These are phyloP conservation scores for Clinocottus analis DNA, from an alignment of 2,113 vertebrate species.

Conservation along the genomic window DNA sequence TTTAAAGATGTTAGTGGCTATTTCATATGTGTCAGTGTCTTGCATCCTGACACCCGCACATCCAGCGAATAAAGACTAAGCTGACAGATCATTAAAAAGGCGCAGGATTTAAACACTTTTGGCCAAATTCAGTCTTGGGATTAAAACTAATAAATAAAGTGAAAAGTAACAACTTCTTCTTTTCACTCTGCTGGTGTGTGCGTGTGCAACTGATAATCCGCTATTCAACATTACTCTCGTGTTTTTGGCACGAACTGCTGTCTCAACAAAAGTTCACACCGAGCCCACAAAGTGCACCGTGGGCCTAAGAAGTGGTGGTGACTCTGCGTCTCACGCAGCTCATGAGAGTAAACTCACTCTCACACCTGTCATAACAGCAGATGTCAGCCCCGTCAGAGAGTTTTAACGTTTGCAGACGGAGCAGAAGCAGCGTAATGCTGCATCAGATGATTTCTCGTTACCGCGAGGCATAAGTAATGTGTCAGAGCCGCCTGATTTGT, in stretches of 20 bases:
- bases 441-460: constrained; percentile 21
- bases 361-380: constrained; percentile 66
- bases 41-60: constrained; percentile 34
- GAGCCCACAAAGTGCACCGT: constrained; percentile 50
- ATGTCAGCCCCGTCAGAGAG: constrained; percentile 23
- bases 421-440: not conserved
- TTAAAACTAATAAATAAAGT: constrained; percentile 64
- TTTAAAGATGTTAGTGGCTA: constrained; percentile 26
- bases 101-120: constrained; percentile 64
- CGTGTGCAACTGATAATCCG: constrained; percentile 52
- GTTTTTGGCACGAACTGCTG: constrained; percentile 53
- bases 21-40: constrained; percentile 23
- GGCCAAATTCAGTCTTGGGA: constrained; percentile 55
- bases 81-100: constrained; percentile 70
- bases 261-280: constrained; percentile 64
- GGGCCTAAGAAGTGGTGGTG: constrained; percentile 10
- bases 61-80: constrained; percentile 61
- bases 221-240: constrained; percentile 40
- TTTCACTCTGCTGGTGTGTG: constrained; percentile 7
- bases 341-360: constrained; percentile 50
- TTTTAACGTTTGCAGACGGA: not conserved
- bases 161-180: not conserved
- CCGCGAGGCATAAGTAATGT: not conserved
- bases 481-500: not conserved
- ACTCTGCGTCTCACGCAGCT: constrained; percentile 35